phyloP scores from a whole-genome alignment of 2,888 invertebrate genomes.

The Plagiodera versicolora region DNA sequence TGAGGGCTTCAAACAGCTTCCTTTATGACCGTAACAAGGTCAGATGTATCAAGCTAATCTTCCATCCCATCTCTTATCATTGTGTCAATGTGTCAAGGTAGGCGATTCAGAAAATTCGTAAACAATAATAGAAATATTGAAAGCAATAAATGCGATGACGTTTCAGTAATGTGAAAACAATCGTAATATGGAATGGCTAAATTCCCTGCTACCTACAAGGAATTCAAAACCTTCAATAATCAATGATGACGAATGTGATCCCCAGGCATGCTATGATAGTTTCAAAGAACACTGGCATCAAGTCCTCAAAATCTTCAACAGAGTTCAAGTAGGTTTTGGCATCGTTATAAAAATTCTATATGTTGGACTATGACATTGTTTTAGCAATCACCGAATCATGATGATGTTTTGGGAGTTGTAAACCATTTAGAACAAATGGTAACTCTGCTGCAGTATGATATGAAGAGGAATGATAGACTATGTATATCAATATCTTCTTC shows the following conservation, averaged over 20 bases:
- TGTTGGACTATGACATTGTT: conserved; percentile 15
- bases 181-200: conserved; percentile 51
- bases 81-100: conserved; percentile 8
- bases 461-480: conserved; percentile 61
- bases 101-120: conserved; percentile 18
- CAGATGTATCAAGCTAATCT: too few species aligned
- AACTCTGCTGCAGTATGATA: conserved; percentile 78
- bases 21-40: too few species aligned
- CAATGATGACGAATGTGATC: conserved; percentile 60
- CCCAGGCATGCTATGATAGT: conserved; percentile 88
- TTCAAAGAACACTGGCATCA: conserved; percentile 96
- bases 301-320: conserved; percentile 79
- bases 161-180: conserved; percentile 16
- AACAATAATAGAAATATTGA: conserved; percentile 20
- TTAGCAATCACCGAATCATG: conserved; percentile 67
- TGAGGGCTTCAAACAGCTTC: too few species aligned
- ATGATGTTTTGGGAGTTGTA: conserved; percentile 87
- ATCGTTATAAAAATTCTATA: background rate
- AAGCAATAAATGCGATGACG: conserved; percentile 15
- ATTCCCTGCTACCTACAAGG: conserved; percentile 40
- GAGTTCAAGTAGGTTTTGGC: conserved; percentile 62
- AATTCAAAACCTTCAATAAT: conserved; percentile 41
- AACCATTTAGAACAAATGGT: conserved; percentile 92
- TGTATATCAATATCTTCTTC: conserved; percentile 58
- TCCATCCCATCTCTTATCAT: too few species aligned